These are phyloP conservation scores for pig (Sus scrofa) DNA, from an alignment of 2,113 vertebrate genomes.

Conservation along the genomic window T2T-Sscrofa CM000822.6:51570001-51570500, in stretches of 20 bases:
- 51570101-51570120: not conserved
- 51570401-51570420: not conserved
- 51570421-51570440: not conserved
- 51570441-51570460: conserved; percentile 5
- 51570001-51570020: no score
- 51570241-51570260: not conserved
- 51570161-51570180: not conserved
- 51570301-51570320: not conserved
- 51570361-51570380: not conserved
- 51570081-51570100: not conserved
- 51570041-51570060: no score
- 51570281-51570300: not conserved
- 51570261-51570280: not conserved
- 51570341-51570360: not conserved
- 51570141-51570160: not conserved
- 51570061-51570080: no score
- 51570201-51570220: not conserved
- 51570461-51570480: not conserved
- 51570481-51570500: not conserved
- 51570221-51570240: not conserved
- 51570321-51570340: not conserved
- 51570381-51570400: not conserved
- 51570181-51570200: not conserved
- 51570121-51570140: not conserved
- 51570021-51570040: no score